These are phyloP conservation scores for Naja naja DNA, from an alignment of 2,113 vertebrate genomes.

Conservation along the genomic window DNA sequence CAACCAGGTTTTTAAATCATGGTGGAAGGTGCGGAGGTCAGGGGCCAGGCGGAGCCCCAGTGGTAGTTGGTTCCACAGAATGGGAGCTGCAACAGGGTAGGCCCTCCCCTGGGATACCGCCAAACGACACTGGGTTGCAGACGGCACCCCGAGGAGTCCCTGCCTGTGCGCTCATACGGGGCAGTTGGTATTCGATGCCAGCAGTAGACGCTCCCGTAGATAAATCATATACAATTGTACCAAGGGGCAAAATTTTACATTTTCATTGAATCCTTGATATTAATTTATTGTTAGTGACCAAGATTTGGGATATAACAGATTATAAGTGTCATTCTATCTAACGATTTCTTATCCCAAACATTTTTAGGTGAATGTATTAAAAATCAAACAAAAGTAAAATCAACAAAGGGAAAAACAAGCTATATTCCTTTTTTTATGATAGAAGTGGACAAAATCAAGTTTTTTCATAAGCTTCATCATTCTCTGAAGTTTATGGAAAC, in stretches of 20 bases:
- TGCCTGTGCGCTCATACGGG: too few relatives aligned
- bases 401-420: conserved; percentile 51
- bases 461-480: neutral
- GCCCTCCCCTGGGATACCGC: too few relatives aligned
- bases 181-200: too few relatives aligned
- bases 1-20: too few relatives aligned
- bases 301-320: neutral
- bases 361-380: neutral
- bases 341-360: neutral
- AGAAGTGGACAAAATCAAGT: neutral
- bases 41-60: too few relatives aligned
- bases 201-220: too few relatives aligned
- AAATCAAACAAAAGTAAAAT: neutral
- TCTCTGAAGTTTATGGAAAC: conserved; percentile 13
- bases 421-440: conserved; percentile 45
- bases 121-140: too few relatives aligned
- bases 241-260: neutral
- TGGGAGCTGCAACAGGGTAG: too few relatives aligned
- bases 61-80: too few relatives aligned
- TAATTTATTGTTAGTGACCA: neutral
- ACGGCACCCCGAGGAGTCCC: too few relatives aligned
- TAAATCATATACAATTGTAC: neutral
- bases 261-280: neutral
- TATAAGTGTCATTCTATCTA: neutral
- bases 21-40: too few relatives aligned